These are phyloP conservation scores for Acleris laterana DNA, from an alignment of 2,888 invertebrate species.

Conservation along the genomic window DNA sequence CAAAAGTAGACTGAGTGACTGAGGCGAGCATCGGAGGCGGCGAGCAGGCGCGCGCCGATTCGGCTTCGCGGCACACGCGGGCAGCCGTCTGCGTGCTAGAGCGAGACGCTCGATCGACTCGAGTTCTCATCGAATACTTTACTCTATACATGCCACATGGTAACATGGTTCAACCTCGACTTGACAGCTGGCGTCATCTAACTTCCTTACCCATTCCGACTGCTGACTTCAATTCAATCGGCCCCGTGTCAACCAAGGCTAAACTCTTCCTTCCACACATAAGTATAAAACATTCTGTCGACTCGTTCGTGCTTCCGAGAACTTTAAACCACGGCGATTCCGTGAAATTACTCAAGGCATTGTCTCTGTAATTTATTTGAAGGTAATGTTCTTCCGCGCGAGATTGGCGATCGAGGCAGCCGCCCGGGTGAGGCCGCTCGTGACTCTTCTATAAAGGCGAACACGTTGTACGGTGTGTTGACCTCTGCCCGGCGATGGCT, in stretches of 20 bases:
- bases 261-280: neutral
- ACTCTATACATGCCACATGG: conserved; percentile 26
- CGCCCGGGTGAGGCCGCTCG: conserved; percentile 45
- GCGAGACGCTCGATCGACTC: conserved; percentile 32
- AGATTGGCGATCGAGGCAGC: conserved; percentile 56
- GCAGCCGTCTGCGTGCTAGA: conserved; percentile 22
- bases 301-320: conserved; percentile 71
- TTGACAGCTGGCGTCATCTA: conserved; percentile 23
- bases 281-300: conserved; percentile 45
- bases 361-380: conserved; percentile 82
- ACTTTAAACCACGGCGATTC: conserved; percentile 78
- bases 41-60: conserved; percentile 16
- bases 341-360: conserved; percentile 75
- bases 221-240: neutral
- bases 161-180: conserved; percentile 30
- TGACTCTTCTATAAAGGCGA: conserved; percentile 48
- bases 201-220: conserved; percentile 13
- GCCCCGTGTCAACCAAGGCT: neutral
- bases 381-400: conserved; percentile 73
- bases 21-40: conserved; percentile 17
- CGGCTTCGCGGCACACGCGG: conserved; percentile 5
- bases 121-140: conserved; percentile 48
- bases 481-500: conserved; percentile 53
- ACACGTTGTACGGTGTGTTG: conserved; percentile 53
- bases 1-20: conserved; percentile 63